Percentiles rank a stretch among this genome's conserved stretches.
Conservation (phyloP, 1,140 invertebrate species). For the Campodea augens region DNA sequence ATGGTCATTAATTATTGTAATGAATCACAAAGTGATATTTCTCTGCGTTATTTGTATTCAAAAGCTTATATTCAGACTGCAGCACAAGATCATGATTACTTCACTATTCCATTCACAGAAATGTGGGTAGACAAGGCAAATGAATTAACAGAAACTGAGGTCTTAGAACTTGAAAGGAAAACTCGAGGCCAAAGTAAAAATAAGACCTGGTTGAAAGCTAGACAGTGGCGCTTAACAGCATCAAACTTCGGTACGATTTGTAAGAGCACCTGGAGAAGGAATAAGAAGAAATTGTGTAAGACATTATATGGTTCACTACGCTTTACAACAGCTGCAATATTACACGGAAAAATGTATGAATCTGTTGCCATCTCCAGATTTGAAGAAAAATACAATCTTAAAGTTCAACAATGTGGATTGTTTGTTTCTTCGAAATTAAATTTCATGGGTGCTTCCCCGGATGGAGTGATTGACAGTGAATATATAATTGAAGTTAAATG, state of each 20-base stretch:
- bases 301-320: background rate
- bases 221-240: background rate
- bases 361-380: background rate
- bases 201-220: background rate
- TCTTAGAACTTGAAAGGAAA: background rate
- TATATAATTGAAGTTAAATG: background rate
- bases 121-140: background rate
- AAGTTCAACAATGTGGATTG: background rate
- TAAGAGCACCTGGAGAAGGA: background rate
- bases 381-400: background rate
- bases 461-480: background rate
- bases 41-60: background rate
- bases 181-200: background rate
- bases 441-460: background rate
- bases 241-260: background rate
- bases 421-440: background rate
- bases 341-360: background rate
- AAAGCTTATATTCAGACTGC: background rate
- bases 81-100: background rate
- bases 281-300: background rate
- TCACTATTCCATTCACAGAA: background rate
- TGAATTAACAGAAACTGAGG: background rate
- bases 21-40: background rate
- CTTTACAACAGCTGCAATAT: background rate
- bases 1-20: background rate